Base-by-base conservation (phyloP, 2,113 vertebrate species). In the Corapipo altera region DNA sequence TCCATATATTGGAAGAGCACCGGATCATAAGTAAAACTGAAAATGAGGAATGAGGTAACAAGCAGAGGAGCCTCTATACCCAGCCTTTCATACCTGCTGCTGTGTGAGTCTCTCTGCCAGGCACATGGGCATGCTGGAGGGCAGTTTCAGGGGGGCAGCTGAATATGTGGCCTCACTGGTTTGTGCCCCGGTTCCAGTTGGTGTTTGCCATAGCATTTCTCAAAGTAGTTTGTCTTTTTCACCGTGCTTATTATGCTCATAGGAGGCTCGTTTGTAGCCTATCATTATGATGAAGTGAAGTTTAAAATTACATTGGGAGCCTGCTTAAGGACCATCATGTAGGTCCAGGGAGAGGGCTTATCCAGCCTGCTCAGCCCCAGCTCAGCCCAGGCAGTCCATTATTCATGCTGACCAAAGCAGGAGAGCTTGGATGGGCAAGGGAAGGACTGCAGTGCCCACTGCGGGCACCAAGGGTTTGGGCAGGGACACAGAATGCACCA, bases 231-330 rank as follows among this genome's bases (percentile, higher is more conserved):
- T 86, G 51, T 93, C 82, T 94, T 86, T 91, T 92, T 91, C 90
- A 64, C 52, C 0, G 0, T 52, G 48, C 26, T 88, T 90, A 57
- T 88, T 81, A 41, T 84, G 26, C 61, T 81, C 76, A 75, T 69
- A 62, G 88, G 72, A 93, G 55, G 39, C 37, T 88, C 3, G 0
- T 93, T 88, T 78, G 88, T 69, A 86, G 69, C 90, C 65, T 46
- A 86, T 91, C 85, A 61, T 64, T n/a, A 51, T 94, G 92, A 92
- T 84, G 79, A 78, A 93, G 81, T 89, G 81, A 95, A 94, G 85
- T 77, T 94, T 64, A 80, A 92, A 94, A 80, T 91, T 44, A 52
- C 75, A 41, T 0, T 71, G 76, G 61, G 92, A 86, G 13, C 24
- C 35, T 94, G 79, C 70, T 88, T 49, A 61, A 72, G 76, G 92